Base-by-base conservation (phyloP, 2,888 invertebrate genomes). In the Eurytoma adleriae region DNA sequence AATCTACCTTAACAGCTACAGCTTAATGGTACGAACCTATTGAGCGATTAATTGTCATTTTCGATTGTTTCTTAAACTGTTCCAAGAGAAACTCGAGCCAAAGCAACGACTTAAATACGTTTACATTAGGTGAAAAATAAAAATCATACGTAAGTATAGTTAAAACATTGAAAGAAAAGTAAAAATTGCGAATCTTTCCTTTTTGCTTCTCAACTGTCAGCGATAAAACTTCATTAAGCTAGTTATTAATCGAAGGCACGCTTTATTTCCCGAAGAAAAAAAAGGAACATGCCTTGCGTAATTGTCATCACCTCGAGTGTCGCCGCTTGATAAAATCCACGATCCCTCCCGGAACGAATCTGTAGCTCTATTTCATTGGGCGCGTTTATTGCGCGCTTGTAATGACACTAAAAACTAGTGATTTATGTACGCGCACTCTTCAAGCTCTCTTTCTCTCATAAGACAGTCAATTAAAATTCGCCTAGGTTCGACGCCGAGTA, bases 331-430 rank as follows among this genome's bases (percentile, higher is more conserved):
- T 68, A 48, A 10, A 56, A 56, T 73, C 54, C 59, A 59, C 79
- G 70, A 79, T 79, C 52, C 64, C 56, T 73, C 48, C 62, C n/a
- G 62, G 68, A 73, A 78, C 24, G 73, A 73, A 73, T 59, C 24
- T 24, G 24, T 20, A 71, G 62, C 27, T 74, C 56, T 52, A 61
- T 69, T 70, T 30, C 61, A 27, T n/a, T 66, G 54, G 10, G 59
- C 40, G 61, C 75, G 61, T 62, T 40, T 79, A 71, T 80, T 80
- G 71, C 66, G 61, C 48, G 69, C 62, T 59, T 76, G 40, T 40
- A 77, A 80, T 80, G 80, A 80, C 77, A 77, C 80, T 80, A 73
- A 69, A 70, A 80, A 61, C 61, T 71, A 62, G 52, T 72, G 67
- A 72, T 80, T 76, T 79, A 57, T 56, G 18, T 57, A 69, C 74